Conservation (phyloP, 2,797 vertebrate genomes). For the Neoniphon sammara region DNA sequence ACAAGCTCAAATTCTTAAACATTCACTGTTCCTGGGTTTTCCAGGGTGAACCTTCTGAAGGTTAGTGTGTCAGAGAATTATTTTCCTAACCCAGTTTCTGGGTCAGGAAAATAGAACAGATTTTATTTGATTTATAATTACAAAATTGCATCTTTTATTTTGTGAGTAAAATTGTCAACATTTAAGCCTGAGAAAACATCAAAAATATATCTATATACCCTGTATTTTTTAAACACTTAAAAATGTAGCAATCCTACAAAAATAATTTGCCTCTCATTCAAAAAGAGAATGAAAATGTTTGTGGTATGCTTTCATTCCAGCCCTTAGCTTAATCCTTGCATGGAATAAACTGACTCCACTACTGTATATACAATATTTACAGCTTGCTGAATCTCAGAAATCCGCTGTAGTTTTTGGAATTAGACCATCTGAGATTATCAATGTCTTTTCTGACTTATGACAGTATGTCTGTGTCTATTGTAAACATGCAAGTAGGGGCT, state of each 20-base stretch:
- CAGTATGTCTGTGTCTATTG: slow-evolving; percentile 47
- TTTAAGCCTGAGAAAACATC: slow-evolving; percentile 77
- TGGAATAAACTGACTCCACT: slow-evolving; percentile 59
- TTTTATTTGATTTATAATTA: slow-evolving; percentile 49
- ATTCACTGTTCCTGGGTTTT: slow-evolving; percentile 67
- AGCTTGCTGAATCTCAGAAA: slow-evolving; percentile 58
- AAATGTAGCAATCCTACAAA: slow-evolving; percentile 66
- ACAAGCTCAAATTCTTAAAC: slow-evolving; percentile 65
- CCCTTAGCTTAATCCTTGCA: slow-evolving; percentile 53
- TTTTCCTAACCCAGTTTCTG: slow-evolving; percentile 67
- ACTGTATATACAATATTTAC: slow-evolving; percentile 65
- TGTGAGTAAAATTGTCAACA: slow-evolving; percentile 65
- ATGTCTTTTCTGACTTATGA: slow-evolving; percentile 56
- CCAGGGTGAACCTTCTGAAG: slow-evolving; percentile 67
- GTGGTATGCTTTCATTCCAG: slow-evolving; percentile 59
- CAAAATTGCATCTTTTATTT: slow-evolving; percentile 41
- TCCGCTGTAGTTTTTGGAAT: slow-evolving; percentile 55
- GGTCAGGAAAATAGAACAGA: slow-evolving; percentile 50
- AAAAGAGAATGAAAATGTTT: slow-evolving; percentile 72
- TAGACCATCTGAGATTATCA: slow-evolving; percentile 61
- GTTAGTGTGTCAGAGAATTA: slow-evolving; percentile 72
- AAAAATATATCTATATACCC: slow-evolving; percentile 56
- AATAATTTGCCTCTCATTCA: slow-evolving; percentile 68
- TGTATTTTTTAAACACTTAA: slow-evolving; percentile 70
- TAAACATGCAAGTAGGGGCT: slow-evolving; percentile 53